Base-by-base conservation (phyloP, 1,140 invertebrate genomes). In the Melitaea cinxia region DNA sequence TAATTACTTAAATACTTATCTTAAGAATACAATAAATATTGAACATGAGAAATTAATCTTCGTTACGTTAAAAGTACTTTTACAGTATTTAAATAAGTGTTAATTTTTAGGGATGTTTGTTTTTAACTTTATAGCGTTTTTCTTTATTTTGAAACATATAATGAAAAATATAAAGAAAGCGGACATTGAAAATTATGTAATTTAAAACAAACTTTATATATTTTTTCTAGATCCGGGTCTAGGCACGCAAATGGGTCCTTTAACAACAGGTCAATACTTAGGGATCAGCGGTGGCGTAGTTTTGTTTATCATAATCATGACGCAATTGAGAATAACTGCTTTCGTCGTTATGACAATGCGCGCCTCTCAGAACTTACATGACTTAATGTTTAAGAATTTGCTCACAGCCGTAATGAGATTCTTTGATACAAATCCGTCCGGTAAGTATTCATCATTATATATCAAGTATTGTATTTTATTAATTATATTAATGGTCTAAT, bases 371-470 rank as follows among this genome's bases (percentile, higher is more conserved):
- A 92, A 87, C 70, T 83, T 96, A 21, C 95, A 96, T 76, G 92
- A 95, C 69, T 79, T 69, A 2, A 94, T 95, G 91, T 96, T 96
- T 78, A 68, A 78, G 33, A 92, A 92, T 61, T 85, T 95, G 15
- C 83, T 95, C 4, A 76, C 91, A 14, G 92, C 93, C 5, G 92
- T 94, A 0, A 95, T 97, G 94, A 82, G 93, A 59, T 98, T 97
- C 76, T 98, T 96, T 68, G 95, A 97, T 66, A 93, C 92, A 0
- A 97, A 95, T 82, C 94, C 96, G 2, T 94, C 94, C 28, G 95
- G 95, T 90, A 72, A 79, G 15, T 15, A 1, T 42, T 7, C 2
- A 17, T 17, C 7, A 17, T 14, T 15, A 3, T 14, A 15, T 14
- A 15, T 2, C 35, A 33, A 49, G 1, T 2, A 53, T 54, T 35